These are phyloP conservation scores for Drosophila sturtevanti DNA, from an alignment of 1,140 invertebrate genomes.

Conservation along the genomic window DNA sequence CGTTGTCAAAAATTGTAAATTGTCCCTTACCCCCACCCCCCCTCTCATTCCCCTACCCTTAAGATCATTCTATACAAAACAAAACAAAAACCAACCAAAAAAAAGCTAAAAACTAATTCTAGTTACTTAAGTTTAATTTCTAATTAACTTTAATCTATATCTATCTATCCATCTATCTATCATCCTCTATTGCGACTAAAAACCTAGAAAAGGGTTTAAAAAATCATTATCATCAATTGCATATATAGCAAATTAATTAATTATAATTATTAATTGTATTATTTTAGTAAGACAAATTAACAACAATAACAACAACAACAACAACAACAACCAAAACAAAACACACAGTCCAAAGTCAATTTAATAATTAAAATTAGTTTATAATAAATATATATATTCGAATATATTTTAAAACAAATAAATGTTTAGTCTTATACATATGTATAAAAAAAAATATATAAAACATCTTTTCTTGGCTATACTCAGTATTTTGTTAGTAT, in stretches of 20 bases:
- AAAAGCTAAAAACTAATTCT: conserved; percentile 48
- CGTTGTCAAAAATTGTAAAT: conserved; percentile 81
- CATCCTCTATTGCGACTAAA: conserved; percentile 39
- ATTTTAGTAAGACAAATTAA: conserved; percentile 62
- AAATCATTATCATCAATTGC: conserved; percentile 49
- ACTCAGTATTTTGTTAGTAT: conserved; percentile 62
- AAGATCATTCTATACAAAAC: background rate
- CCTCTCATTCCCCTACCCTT: background rate
- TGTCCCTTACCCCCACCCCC: conserved; percentile 54
- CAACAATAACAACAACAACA: conserved; percentile 22
- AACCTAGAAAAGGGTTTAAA: conserved; percentile 78
- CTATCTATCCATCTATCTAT: conserved; percentile 11
- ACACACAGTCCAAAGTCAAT: conserved; percentile 70
- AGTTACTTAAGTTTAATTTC: conserved; percentile 52
- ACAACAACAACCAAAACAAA: conserved; percentile 30
- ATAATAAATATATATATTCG: conserved; percentile 46
- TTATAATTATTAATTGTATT: conserved; percentile 31
- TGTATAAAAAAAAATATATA: background rate
- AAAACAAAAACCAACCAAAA: conserved; percentile 23
- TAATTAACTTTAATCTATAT: conserved; percentile 20
- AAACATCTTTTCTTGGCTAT: conserved; percentile 29
- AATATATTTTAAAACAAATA: conserved; percentile 55
- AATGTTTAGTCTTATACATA: conserved; percentile 51
- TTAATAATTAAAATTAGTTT: conserved; percentile 70
- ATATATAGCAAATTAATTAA: conserved; percentile 25